Evolutionary conservation across 2,888 invertebrate species (phyloP), one percentile per base, ranked within the genome.

Genomic region (Chorisops tibialis): DNA sequence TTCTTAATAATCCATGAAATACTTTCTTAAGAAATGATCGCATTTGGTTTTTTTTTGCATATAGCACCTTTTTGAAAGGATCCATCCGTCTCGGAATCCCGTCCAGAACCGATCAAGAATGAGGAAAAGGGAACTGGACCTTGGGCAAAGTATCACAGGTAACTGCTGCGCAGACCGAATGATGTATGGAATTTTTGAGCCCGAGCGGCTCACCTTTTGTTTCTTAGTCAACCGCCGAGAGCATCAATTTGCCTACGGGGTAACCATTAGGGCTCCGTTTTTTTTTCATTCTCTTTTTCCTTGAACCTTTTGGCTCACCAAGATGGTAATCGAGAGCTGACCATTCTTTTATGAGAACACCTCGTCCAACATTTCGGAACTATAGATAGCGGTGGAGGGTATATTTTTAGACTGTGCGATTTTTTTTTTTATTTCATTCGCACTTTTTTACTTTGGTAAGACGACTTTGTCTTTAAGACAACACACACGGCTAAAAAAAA

Each of bases 311-410:
- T 39, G 41, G 22, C 22, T 22, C 19, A 38, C 39, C 30, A n/a
- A 39, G 52, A 54, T 54, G 41, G 22, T 41, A 54, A 54, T 54
- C 52, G n/a, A 50, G 39, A 21, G 16, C 6, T 22, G 41, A 39
- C 22, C 39, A 54, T 21, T 54, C 39, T 1, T 54, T 54, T 22
- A 6, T 22, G 39, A 21, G 41, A 41, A 54, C 41, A 54, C 24
- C 41, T 54, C 21, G 52, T 30, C 30, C 30, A 30, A 30, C 30
- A 30, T 30, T 30, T 30, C 30, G 7, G 30, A 30, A 7, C 30
- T 30, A 30, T 30, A 30, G 30, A 2, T 30, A 43, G 14, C 3
- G n/a, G 16, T 43, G 4, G n/a, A n/a, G n/a, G n/a, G n/a, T 3
- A 43, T 47, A 11, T 47, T 47, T 47, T 14, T 39, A 45, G 18